Evolutionary conservation across 2,888 invertebrate genomes (phyloP).

Genomic region (Hecatera dysodea): DNA sequence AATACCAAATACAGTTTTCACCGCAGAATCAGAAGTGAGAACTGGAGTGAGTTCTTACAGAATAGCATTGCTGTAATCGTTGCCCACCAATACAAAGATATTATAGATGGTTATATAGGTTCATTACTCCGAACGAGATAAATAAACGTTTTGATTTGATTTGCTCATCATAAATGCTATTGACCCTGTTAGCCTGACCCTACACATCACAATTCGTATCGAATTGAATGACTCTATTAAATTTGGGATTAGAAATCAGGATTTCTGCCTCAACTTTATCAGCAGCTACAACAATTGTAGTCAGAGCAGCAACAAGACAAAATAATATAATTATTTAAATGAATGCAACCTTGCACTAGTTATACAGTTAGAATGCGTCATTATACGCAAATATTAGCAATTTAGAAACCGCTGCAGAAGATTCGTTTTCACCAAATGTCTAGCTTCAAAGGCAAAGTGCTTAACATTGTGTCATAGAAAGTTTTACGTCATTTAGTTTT

Average conservation of each 20-base stretch:
- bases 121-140: too few relatives aligned
- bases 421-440: constrained; percentile 36
- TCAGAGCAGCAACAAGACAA: not conserved
- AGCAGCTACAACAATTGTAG: not conserved
- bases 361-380: not conserved
- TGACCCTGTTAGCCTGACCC: not conserved
- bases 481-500: constrained; percentile 13
- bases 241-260: not conserved
- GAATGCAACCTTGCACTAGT: not conserved
- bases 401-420: constrained; percentile 34
- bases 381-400: not conserved
- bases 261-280: not conserved
- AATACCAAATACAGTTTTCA: too few relatives aligned
- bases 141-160: not conserved
- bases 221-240: not conserved
- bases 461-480: constrained; percentile 28
- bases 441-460: not conserved
- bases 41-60: too few relatives aligned
- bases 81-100: too few relatives aligned
- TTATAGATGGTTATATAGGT: not conserved
- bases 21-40: too few relatives aligned
- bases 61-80: too few relatives aligned
- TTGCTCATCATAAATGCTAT: not conserved
- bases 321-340: not conserved
- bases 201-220: fast-evolving